These are phyloP conservation scores for Enoplosus armatus DNA, from an alignment of 2,797 vertebrate genomes.

Conservation along the genomic window DNA sequence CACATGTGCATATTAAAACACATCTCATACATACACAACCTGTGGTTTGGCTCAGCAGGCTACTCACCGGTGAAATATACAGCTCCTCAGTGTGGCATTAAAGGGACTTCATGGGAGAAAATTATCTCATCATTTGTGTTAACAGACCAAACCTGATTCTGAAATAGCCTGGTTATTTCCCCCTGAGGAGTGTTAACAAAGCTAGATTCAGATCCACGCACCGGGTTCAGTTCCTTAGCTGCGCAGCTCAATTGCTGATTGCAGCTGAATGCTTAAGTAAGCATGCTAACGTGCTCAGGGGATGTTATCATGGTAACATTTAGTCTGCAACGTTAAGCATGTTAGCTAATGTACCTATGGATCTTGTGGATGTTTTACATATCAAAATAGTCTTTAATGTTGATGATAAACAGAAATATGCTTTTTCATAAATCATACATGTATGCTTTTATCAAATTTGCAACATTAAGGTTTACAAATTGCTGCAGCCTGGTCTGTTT, in stretches of 20 bases:
- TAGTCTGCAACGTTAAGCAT: background rate
- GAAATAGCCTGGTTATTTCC: background rate
- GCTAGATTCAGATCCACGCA: background rate
- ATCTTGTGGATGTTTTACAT: background rate
- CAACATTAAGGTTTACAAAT: background rate
- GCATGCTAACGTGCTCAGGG: background rate
- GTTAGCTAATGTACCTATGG: background rate
- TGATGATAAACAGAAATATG: background rate
- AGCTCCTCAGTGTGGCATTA: background rate
- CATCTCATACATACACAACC: background rate
- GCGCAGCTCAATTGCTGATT: background rate
- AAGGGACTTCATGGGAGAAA: background rate
- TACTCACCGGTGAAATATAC: slow-evolving; percentile 4
- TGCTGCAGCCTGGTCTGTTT: background rate
- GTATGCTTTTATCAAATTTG: too few species aligned
- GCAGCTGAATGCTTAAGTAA: background rate
- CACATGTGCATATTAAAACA: slow-evolving; percentile 1
- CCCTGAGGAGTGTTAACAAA: background rate
- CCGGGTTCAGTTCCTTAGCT: background rate
- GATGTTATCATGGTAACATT: background rate
- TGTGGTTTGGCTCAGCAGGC: slow-evolving; percentile 20
- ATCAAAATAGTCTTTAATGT: background rate
- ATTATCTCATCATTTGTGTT: slow-evolving; percentile 4
- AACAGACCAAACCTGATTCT: background rate
- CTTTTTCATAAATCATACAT: background rate